phyloP scores from a whole-genome alignment of 1,140 invertebrate species.

The Drosophila oshimai region DNA sequence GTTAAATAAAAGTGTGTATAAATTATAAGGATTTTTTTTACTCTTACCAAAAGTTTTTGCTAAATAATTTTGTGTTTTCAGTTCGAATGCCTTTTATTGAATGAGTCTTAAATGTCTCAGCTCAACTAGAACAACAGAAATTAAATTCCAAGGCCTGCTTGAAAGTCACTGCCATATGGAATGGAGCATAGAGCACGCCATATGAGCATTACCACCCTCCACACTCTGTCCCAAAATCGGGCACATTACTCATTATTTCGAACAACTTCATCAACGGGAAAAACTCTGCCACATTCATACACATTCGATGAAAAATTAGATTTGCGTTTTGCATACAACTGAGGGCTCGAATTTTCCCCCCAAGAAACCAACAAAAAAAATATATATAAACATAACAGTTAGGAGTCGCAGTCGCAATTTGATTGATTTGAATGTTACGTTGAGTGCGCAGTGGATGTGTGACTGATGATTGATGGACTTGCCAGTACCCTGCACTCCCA shows the following conservation, averaged over 20 bases:
- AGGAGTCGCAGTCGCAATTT: conserved; percentile 66
- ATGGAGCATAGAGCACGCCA: conserved; percentile 49
- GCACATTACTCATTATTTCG: conserved; percentile 69
- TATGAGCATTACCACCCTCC: conserved; percentile 62
- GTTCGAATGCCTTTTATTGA: not conserved
- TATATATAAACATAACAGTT: conserved; percentile 41
- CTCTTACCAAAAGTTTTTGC: not conserved
- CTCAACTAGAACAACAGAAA: not conserved
- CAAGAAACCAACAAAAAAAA: conserved; percentile 5
- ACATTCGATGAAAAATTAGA: conserved; percentile 78
- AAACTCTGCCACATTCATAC: conserved; percentile 42
- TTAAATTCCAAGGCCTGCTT: not conserved
- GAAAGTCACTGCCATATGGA: conserved; percentile 28
- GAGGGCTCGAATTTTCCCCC: conserved; percentile 25
- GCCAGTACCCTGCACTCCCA: conserved; percentile 26
- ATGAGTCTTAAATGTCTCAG: not conserved
- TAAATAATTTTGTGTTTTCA: not conserved
- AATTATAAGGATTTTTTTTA: not conserved
- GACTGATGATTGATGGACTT: conserved; percentile 81
- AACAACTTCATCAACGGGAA: conserved; percentile 41
- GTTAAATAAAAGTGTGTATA: not conserved
- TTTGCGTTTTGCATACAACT: conserved; percentile 67
- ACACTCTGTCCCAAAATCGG: not conserved
- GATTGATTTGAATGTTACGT: conserved; percentile 82
- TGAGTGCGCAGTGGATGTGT: conserved; percentile 68